Percentiles rank a stretch among this genome's conserved stretches.
These are phyloP conservation scores for Charina bottae DNA, from an alignment of 2,113 vertebrate genomes.

Conservation along the genomic window DNA sequence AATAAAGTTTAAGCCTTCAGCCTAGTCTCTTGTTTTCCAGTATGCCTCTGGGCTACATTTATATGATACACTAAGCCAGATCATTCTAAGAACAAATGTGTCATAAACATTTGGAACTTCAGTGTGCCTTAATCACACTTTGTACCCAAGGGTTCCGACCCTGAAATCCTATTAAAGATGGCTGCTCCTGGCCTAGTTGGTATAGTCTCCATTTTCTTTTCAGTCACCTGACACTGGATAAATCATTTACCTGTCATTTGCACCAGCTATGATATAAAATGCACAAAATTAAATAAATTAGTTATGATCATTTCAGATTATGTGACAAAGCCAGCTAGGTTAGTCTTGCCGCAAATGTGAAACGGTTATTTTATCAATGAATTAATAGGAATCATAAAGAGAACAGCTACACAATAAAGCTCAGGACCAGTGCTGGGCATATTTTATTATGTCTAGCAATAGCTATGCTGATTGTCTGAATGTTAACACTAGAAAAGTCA, in stretches of 20 bases:
- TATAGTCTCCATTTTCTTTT: background rate
- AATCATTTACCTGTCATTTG: background rate
- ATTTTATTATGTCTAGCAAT: background rate
- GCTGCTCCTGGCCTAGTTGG: background rate
- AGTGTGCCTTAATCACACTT: background rate
- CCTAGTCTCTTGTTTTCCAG: background rate
- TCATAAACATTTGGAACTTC: background rate
- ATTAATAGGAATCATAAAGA: background rate
- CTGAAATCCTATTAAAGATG: background rate
- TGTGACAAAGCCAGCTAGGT: background rate
- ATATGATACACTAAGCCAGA: background rate
- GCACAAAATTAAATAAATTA: background rate
- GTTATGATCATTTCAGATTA: background rate
- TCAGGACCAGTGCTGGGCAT: background rate
- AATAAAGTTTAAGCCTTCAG: background rate
- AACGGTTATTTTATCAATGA: background rate
- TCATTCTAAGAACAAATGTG: background rate
- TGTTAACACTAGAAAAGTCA: background rate
- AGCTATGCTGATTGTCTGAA: too few relatives aligned
- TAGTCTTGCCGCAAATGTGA: background rate
- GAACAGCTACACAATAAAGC: background rate
- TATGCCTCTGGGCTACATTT: background rate
- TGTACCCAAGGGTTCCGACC: background rate
- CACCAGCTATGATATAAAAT: background rate
- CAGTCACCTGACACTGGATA: background rate